These are phyloP conservation scores for Pandemis corylana DNA, from an alignment of 2,888 invertebrate species.

Conservation along the genomic window DNA sequence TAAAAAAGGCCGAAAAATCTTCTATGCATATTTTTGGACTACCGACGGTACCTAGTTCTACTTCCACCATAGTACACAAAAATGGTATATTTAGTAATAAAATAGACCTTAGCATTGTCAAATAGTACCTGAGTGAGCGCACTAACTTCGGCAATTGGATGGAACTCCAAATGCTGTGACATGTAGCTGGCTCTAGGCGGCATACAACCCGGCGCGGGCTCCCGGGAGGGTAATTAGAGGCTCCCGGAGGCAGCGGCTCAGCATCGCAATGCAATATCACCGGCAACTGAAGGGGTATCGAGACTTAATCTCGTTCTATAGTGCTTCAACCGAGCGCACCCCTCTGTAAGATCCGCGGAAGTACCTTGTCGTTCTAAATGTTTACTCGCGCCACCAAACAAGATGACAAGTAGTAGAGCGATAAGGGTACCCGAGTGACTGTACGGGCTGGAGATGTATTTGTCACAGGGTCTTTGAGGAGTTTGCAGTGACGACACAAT, in stretches of 20 bases:
- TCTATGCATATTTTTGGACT: too few species aligned
- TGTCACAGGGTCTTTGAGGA: constrained; percentile 3
- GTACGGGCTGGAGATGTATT: not conserved
- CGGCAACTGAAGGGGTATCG: constrained; percentile 30
- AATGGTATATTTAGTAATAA: too few species aligned
- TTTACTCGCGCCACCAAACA: not conserved
- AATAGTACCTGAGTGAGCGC: constrained; percentile 16
- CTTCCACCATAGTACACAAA: too few species aligned
- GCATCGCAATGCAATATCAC: constrained; percentile 23
- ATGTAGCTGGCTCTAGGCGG: constrained; percentile 7
- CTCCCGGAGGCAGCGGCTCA: constrained; percentile 25
- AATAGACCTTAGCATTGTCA: constrained; percentile 3
- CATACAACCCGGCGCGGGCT: not conserved
- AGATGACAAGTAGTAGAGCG: constrained; percentile 3
- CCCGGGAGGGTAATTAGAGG: constrained; percentile 34
- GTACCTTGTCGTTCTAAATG: not conserved
- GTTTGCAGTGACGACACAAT: constrained; percentile 5
- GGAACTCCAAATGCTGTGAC: constrained; percentile 3
- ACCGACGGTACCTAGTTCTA: too few species aligned
- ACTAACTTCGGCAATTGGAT: constrained; percentile 8
- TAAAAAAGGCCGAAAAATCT: too few species aligned
- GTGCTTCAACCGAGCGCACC: constrained; percentile 5
- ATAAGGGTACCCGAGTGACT: not conserved
- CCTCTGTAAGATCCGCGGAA: not conserved
- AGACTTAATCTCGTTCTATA: constrained; percentile 27